phyloP scores from a whole-genome alignment of 2,888 invertebrate genomes.

The Stomorhina lunata region DNA sequence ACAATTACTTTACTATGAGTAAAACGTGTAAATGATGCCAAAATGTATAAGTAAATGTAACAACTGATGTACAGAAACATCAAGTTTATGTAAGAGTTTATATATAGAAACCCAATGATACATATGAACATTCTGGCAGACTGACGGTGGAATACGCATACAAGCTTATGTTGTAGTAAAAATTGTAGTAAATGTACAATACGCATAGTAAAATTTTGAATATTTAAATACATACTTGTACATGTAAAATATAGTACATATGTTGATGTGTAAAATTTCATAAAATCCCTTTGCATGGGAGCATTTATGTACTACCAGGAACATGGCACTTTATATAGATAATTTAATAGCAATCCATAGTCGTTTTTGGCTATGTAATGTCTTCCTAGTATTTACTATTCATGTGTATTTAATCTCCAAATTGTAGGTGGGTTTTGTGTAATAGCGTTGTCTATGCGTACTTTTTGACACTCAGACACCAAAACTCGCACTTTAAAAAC shows the following conservation, averaged over 20 bases:
- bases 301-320: no score
- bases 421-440: neutral
- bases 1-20: constrained; percentile 46
- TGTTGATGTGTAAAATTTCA: no score
- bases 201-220: constrained; percentile 40
- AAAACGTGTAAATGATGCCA: constrained; percentile 43
- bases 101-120: neutral
- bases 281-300: no score
- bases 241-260: neutral
- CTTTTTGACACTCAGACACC: constrained; percentile 8
- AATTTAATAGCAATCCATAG: no score
- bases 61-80: constrained; percentile 22
- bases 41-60: constrained; percentile 29
- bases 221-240: neutral
- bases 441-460: neutral
- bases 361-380: no score
- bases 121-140: neutral
- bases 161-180: constrained; percentile 22
- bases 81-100: constrained; percentile 27
- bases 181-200: constrained; percentile 21
- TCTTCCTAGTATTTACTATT: neutral
- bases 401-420: neutral
- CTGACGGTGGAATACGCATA: neutral
- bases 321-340: no score
- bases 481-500: no score